These are phyloP conservation scores for Fregetta grallaria DNA, from an alignment of 2,113 vertebrate species.

Conservation along the genomic window DNA sequence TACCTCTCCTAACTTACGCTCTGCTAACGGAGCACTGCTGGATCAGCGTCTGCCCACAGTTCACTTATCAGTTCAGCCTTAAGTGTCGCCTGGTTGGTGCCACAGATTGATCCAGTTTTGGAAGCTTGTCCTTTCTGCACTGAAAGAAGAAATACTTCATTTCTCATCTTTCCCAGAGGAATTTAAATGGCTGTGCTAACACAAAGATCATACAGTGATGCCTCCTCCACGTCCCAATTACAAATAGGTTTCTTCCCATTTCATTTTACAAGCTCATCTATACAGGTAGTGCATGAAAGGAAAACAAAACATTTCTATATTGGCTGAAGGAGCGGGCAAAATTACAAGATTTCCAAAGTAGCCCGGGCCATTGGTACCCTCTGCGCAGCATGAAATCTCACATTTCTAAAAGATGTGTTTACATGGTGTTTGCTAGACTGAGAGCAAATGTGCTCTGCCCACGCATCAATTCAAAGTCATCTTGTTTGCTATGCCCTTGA, in stretches of 20 bases:
- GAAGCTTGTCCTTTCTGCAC: neutral
- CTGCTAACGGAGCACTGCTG: accelerated
- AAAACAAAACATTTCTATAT: neutral
- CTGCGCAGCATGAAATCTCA: neutral
- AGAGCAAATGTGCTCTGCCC: neutral
- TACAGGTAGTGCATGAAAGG: neutral
- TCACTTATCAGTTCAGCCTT: neutral
- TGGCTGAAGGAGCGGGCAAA: neutral
- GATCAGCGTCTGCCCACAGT: neutral
- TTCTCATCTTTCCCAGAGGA: neutral
- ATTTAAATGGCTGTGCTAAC: neutral
- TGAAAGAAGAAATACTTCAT: neutral
- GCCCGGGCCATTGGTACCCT: neutral
- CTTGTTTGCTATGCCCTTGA: neutral
- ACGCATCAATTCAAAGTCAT: neutral
- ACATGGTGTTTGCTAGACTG: neutral
- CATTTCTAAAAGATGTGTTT: neutral
- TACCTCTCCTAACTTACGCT: neutral
- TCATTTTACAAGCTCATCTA: neutral
- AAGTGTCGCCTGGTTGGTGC: accelerated
- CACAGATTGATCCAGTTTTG: neutral
- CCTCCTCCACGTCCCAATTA: neutral
- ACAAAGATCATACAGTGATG: neutral
- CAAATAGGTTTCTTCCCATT: neutral
- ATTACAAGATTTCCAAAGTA: neutral